Base-by-base conservation (phyloP, 2,797 vertebrate species). In the Amblyopsis hoosieri region DNA sequence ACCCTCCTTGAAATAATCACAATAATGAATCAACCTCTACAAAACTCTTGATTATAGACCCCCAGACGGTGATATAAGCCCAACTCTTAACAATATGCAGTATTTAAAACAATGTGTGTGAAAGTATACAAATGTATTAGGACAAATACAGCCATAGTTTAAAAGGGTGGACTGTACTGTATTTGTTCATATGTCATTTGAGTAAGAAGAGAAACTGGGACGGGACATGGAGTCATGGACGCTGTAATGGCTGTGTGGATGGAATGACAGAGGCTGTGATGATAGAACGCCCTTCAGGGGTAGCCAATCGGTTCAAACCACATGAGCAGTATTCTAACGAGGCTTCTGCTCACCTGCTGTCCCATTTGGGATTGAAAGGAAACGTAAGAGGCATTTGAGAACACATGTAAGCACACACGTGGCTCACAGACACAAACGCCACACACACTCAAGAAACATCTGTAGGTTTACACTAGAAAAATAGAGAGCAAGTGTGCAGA, bases 341-440 rank as follows among this genome's bases (percentile, higher is more conserved):
- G 90, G 90, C 90, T 85, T 92, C 91, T 90, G 93, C 93, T 94
- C 93, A 94, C 93, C 93, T 94, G 92, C 93, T 94, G 92, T 92
- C 90, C 87, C 92, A 90, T 93, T 93, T 72, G 87, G 91, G 91
- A 93, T 90, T 80, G 82, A 90, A 81, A 82, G 85, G 83, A 82
- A 91, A 91, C 31, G 90, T 77, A 82, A 92, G 80, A 92, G 82
- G 89, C 84, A 87, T 93, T 92, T 91, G 89, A 93, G 90, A 87
- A 90, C 67, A 90, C 66, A 84, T 70, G 81, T 85, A 89, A 70
- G 89, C 78, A 89, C 77, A 81, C 64, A 75, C 61, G 83, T 52
- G 87, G 83, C 50, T 87, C 77, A 81, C 64, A 80, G 74, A 82
- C 62, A 76, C 46, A 64, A 51, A 64, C 53, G 23, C 23, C 23